These are phyloP conservation scores for Teleogryllus occipitalis DNA, from an alignment of 1,140 invertebrate species.

Conservation along the genomic window DNA sequence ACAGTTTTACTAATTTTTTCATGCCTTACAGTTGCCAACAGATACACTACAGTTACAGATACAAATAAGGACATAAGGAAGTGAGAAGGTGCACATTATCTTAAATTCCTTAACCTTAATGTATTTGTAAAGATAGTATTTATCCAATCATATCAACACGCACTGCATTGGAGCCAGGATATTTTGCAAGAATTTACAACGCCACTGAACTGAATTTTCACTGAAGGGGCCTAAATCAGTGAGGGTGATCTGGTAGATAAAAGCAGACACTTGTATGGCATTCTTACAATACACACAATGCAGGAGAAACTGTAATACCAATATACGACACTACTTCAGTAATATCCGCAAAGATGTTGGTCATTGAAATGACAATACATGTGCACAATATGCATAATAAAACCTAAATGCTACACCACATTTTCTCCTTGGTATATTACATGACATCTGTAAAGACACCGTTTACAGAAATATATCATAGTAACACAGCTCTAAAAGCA, in stretches of 20 bases:
- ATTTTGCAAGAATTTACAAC: background rate
- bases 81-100: background rate
- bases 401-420: background rate
- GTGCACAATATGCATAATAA: background rate
- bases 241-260: background rate
- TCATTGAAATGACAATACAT: background rate
- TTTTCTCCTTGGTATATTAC: background rate
- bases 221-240: background rate
- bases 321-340: background rate
- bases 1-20: background rate
- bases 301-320: background rate
- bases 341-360: background rate
- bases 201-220: background rate
- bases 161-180: background rate
- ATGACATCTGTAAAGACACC: background rate
- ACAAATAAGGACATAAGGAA: background rate
- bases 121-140: constrained; percentile 2
- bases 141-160: background rate
- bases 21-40: background rate
- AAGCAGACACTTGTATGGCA: background rate
- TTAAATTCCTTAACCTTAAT: background rate
- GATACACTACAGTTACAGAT: background rate
- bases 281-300: background rate
- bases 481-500: constrained; percentile 7
- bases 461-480: background rate